Evolutionary conservation across 2,888 invertebrate species (phyloP), one percentile per base, ranked within the genome.

Genomic region (Leptodirus hochenwartii): DNA sequence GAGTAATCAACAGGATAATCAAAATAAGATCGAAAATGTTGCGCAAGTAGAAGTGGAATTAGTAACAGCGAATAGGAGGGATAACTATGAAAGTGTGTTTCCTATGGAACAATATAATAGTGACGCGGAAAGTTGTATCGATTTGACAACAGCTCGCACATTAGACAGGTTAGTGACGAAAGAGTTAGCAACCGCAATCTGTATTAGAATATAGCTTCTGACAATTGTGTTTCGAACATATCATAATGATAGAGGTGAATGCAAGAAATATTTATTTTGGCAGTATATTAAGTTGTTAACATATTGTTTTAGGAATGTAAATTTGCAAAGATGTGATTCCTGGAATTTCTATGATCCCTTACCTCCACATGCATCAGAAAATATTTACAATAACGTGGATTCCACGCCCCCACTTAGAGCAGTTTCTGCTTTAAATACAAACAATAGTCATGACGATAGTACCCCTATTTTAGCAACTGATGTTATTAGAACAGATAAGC

Each of bases 311-410:
- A 29, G 34, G 12, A 41, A 41, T 11, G 50, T 47, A 12, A 43
- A 47, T 34, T 35, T 60, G 6, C 51, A 55, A 9, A 46, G 61
- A 27, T 62, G 61, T 4, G 56, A 55, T 30, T 64, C 64, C 0
- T 65, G 64, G 64, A 58, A 54, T 9, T 64, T 59, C 41, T 64
- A 64, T 39, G 62, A 63, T 41, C 36, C 44, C 38, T 25, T 50
- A 14, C 31, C 32, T 4, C 10, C 8, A 6, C 10, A 31, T 4
- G 35, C 36, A 34, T 25, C 38, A 27, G 41, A 43, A 32, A 36
- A 41, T 34, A 30, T 41, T 25, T 37, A 43, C 32, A 46, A 46
- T 27, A 51, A 51, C 22, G 35, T 47, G 5, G 48, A 50, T 32
- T 46, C 40, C 22, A 46, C 51, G 35, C 49, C 47, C 4, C 43